Evolutionary conservation across 2,888 invertebrate species (phyloP), one percentile per base, ranked within the genome.

Genomic region (Margaritifera margaritifera): DNA sequence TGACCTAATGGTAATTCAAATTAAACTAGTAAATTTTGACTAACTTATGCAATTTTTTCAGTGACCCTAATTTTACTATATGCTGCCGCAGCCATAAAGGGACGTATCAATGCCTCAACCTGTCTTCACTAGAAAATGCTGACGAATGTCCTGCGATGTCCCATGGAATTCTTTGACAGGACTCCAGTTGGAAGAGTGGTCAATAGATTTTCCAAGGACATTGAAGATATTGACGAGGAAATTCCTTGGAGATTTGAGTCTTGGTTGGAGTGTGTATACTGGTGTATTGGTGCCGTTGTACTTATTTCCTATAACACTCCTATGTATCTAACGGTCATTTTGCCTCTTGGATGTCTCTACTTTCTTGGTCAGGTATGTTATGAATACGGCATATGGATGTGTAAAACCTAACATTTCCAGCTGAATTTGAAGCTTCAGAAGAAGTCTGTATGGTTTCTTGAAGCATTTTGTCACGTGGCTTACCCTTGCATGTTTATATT

Each of bases 301-400:
- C 85, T 88, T 63, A 88, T 89, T 50, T 75, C 85, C 55, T 86
- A 85, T 72, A 84, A 85, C 53, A 89, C 87, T 6, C 88, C 89
- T 5, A 65, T 75, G 27, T 83, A 88, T 66, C 70, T 80, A 20
- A 63, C 80, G 24, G 80, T 84, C 55, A 71, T 89, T 64, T 27
- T 87, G 4, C 88, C 89, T 15, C 75, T 90, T 53, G 83, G 81
- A 8, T 31, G 87, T 20, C 50, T 89, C 64, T 90, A 90, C 73
- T 83, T 78, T 66, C 66, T 86, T 15, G 75, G 89, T 8, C 84
- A 90, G 89, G 90, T 90, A 68, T 56, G 68, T 56, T 25, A 6
- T 8, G 19, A 64, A 25, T 58, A 6, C 6, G 5, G 8, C 31
- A 1, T 1, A 56, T 19, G 5, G 2, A 71, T 8, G 6, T 6